Conservation (phyloP, 2,888 invertebrate genomes). For the Palloptera scutellata region DNA sequence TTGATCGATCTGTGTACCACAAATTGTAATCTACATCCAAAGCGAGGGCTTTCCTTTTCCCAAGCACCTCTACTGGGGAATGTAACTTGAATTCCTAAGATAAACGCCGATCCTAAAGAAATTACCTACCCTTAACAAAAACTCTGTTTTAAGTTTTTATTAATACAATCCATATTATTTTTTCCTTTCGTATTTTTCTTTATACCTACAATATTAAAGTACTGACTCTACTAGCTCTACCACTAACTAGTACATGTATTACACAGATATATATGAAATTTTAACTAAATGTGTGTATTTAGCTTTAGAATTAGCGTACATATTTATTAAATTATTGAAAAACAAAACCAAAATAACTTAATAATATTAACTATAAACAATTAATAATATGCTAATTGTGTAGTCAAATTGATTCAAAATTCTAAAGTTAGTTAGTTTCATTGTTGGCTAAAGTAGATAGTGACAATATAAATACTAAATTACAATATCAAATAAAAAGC, state of each 20-base stretch:
- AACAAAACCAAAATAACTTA: background rate
- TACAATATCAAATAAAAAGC: background rate
- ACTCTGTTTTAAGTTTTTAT: background rate
- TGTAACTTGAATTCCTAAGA: no score
- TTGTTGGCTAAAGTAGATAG: constrained; percentile 39
- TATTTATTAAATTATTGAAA: background rate
- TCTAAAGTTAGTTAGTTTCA: constrained; percentile 33
- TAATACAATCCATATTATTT: no score
- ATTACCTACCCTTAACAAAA: no score
- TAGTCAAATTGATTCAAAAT: constrained; percentile 31
- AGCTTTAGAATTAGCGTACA: constrained; percentile 48
- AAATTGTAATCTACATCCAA: no score
- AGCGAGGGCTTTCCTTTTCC: no score
- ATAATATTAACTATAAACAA: background rate
- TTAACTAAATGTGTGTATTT: constrained; percentile 53
- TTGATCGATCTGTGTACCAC: no score
- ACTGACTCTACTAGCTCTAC: no score
- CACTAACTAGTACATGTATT: no score
- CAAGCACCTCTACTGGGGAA: no score
- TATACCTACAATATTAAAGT: background rate
- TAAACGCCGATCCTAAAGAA: no score
- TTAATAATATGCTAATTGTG: constrained; percentile 33
- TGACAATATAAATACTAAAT: constrained; percentile 2
- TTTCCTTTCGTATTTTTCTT: background rate
- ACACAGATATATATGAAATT: background rate